phyloP scores from a whole-genome alignment of 2,888 invertebrate species.

The Pseudococcus jackbeardsleyi region DNA sequence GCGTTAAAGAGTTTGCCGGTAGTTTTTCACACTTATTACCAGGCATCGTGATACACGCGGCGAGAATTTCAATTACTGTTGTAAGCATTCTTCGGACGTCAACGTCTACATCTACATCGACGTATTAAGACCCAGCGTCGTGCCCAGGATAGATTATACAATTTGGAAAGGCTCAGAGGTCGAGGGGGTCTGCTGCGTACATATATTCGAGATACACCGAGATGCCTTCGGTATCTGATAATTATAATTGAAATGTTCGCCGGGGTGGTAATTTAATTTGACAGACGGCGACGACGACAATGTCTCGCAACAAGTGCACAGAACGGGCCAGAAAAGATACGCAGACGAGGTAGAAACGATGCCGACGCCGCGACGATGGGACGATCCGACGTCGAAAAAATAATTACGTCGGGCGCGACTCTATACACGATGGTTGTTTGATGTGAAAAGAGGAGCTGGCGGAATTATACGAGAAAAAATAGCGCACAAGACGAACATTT shows the following conservation, averaged over 20 bases:
- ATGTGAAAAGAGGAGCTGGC: not conserved
- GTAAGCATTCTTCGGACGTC: slow-evolving; percentile 5
- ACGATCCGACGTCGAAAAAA: slow-evolving; percentile 6
- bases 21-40: slow-evolving; percentile 44
- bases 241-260: slow-evolving; percentile 1
- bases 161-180: not conserved
- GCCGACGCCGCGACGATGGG: not conserved
- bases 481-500: not conserved
- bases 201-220: too few relatives aligned
- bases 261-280: slow-evolving; percentile 21
- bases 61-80: not conserved
- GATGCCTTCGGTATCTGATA: not conserved
- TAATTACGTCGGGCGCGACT: slow-evolving; percentile 28
- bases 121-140: not conserved
- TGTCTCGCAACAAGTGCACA: slow-evolving; percentile 8
- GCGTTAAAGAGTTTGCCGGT: slow-evolving; percentile 29
- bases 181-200: too few relatives aligned
- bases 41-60: slow-evolving; percentile 11
- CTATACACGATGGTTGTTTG: slow-evolving; percentile 10
- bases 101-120: slow-evolving; percentile 12
- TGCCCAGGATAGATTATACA: not conserved
- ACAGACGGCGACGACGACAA: slow-evolving; percentile 1
- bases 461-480: not conserved
- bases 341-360: not conserved
- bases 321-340: not conserved